These are phyloP conservation scores for Aptenodytes forsteri DNA, from an alignment of 2,113 vertebrate genomes.

Conservation along the genomic window DNA sequence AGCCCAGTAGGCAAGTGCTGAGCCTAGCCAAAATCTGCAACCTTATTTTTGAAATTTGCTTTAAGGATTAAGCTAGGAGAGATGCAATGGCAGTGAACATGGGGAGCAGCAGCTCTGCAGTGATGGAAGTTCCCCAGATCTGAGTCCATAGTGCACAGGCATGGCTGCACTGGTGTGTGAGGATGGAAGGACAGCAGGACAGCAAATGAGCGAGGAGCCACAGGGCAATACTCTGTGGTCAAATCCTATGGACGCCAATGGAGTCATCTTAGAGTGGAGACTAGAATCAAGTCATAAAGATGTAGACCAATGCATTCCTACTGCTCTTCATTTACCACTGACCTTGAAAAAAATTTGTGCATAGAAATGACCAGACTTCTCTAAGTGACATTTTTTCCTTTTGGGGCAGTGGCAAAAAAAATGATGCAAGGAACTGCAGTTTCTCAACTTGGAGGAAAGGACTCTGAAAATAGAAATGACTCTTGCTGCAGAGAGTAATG, in stretches of 20 bases:
- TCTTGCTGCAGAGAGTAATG: neutral
- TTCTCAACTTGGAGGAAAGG: neutral
- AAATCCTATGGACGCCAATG: neutral
- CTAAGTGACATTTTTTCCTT: neutral
- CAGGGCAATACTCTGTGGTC: neutral
- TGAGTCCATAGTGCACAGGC: neutral
- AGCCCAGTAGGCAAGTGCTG: neutral
- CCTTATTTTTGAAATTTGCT: neutral
- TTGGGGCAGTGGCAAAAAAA: neutral
- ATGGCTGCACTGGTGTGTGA: neutral
- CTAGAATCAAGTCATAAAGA: neutral
- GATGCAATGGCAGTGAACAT: accelerated
- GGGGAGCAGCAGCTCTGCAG: neutral
- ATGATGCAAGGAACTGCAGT: neutral
- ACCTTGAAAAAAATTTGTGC: neutral
- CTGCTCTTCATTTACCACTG: neutral
- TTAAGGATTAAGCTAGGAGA: neutral
- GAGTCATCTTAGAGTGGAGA: neutral
- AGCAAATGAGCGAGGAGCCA: neutral
- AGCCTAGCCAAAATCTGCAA: neutral
- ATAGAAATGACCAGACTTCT: neutral
- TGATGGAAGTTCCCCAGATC: neutral
- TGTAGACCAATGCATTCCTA: neutral
- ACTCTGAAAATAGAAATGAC: neutral
- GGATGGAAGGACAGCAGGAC: neutral